Conservation (phyloP, 2,888 invertebrate species). For the Aromia moschata region DNA sequence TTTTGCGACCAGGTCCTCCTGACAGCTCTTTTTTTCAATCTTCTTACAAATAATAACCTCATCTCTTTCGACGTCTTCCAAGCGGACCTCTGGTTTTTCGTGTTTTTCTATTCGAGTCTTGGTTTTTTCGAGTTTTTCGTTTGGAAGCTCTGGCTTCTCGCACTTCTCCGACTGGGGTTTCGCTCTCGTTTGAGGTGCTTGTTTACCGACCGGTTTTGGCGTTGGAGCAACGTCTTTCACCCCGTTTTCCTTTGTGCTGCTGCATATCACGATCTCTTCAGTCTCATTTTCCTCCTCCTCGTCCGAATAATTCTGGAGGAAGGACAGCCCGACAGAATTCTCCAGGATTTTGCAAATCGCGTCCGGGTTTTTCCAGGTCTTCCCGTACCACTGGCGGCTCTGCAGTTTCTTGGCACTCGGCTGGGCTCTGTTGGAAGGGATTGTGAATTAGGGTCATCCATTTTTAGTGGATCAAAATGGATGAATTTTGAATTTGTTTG, state of each 20-base stretch:
- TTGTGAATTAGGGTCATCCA: too few species aligned
- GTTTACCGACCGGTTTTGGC: neutral
- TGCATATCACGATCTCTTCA: conserved; percentile 38
- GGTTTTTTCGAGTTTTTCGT: neutral
- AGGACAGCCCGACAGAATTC: conserved; percentile 56
- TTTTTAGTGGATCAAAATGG: too few species aligned
- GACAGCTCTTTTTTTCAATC: neutral
- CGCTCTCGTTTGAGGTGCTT: neutral
- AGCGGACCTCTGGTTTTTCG: neutral
- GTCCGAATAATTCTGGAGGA: conserved; percentile 58
- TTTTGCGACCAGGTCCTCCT: neutral
- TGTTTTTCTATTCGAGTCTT: neutral
- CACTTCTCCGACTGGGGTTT: neutral
- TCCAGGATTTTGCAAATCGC: conserved; percentile 55
- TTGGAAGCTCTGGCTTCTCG: neutral
- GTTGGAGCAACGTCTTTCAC: conserved; percentile 8
- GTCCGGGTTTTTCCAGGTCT: conserved; percentile 47
- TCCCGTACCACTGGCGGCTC: conserved; percentile 53
- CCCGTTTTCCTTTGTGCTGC: conserved; percentile 29
- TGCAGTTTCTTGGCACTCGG: conserved; percentile 30
- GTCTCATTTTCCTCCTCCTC: conserved; percentile 53
- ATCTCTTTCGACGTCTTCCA: neutral
- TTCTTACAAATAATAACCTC: neutral
- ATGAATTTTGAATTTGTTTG: too few species aligned
- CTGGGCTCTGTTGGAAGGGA: conserved; percentile 26